Evolutionary conservation across 1,140 invertebrate genomes (phyloP).

Genomic region (Drosophila paulistorum): DNA sequence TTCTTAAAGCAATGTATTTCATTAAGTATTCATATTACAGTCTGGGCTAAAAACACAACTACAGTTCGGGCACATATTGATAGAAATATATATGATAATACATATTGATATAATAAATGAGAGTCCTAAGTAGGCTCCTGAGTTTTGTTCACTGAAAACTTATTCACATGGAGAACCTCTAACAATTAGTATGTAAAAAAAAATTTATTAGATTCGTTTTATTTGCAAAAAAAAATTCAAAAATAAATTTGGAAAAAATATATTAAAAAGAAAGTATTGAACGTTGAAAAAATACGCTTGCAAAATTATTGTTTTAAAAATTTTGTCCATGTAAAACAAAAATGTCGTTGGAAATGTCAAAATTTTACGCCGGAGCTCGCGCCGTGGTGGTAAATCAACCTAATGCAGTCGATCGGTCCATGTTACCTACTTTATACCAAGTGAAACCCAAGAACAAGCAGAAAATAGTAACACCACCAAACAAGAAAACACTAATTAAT

Average conservation of each 20-base stretch:
- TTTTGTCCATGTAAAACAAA: neutral
- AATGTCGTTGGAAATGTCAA: constrained; percentile 39
- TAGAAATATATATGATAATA: too few species aligned
- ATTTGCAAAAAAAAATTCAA: neutral
- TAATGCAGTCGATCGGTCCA: neutral
- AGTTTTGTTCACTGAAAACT: neutral
- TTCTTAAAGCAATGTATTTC: too few species aligned
- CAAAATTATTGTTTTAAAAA: constrained; percentile 3
- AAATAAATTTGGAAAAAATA: neutral
- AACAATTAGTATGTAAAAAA: constrained; percentile 19
- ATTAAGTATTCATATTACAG: too few species aligned
- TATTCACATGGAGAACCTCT: neutral
- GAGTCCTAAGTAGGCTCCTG: neutral
- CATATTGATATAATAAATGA: neutral
- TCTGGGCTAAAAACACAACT: too few species aligned
- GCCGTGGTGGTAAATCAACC: neutral
- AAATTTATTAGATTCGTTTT: constrained; percentile 14
- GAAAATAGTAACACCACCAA: neutral
- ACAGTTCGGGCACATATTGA: too few species aligned
- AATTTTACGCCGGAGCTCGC: constrained; percentile 26
- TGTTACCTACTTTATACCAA: neutral
- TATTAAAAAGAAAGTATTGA: constrained; percentile 9
- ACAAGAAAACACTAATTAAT: neutral
- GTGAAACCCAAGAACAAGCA: neutral
- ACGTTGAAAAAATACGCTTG: neutral